Evolutionary conservation across 2,113 vertebrate genomes (phyloP).

Genomic region (Cololabis saira): DNA sequence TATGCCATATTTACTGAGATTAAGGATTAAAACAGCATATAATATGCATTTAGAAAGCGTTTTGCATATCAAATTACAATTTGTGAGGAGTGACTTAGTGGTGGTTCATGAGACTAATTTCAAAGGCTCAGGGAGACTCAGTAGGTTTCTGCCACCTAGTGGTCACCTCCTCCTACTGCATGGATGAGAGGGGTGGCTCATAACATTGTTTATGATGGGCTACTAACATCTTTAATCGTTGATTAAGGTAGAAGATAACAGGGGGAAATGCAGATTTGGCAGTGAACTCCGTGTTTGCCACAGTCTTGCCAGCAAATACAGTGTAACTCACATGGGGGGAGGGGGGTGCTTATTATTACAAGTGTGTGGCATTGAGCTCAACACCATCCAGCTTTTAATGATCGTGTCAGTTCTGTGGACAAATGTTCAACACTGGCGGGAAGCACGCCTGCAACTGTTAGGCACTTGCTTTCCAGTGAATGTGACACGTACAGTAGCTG

Average conservation of each 20-base stretch:
- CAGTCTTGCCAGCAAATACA: too few species aligned
- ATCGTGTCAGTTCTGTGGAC: too few species aligned
- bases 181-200: neutral
- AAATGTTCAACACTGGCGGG: too few species aligned
- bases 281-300: too few species aligned
- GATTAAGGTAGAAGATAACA: neutral
- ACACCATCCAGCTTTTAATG: neutral
- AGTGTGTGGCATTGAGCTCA: neutral
- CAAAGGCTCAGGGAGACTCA: slow-evolving; percentile 24
- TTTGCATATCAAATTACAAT: slow-evolving; percentile 81
- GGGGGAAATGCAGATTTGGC: neutral
- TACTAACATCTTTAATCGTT: neutral
- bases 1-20: slow-evolving; percentile 78
- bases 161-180: slow-evolving; percentile 46
- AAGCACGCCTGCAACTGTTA: too few species aligned
- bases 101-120: slow-evolving; percentile 56
- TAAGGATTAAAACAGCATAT: slow-evolving; percentile 79
- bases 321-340: too few species aligned
- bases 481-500: too few species aligned
- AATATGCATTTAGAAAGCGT: slow-evolving; percentile 78
- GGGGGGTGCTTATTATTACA: too few species aligned
- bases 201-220: neutral
- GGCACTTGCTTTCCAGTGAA: too few species aligned
- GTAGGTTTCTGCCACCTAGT: slow-evolving; percentile 61
- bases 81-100: slow-evolving; percentile 71